These are phyloP conservation scores for Oegoconia quadripuncta DNA, from an alignment of 2,888 invertebrate genomes.

Conservation along the genomic window DNA sequence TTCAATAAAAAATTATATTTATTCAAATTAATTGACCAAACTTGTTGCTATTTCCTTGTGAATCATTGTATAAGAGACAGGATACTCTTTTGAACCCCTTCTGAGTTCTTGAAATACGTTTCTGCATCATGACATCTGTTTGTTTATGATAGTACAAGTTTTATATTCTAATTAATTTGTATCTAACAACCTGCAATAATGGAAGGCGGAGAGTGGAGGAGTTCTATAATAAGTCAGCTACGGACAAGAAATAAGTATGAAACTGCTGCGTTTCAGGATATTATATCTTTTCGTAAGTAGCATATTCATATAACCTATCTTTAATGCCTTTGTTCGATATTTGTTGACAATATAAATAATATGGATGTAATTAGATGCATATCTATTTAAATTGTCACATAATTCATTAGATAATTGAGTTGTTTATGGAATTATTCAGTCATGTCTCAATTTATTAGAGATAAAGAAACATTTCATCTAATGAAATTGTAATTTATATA, in stretches of 20 bases:
- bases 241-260: constrained; percentile 87
- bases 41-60: too few relatives aligned
- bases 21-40: too few relatives aligned
- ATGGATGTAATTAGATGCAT: neutral
- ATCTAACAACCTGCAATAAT: constrained; percentile 44
- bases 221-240: constrained; percentile 83
- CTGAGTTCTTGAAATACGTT: neutral
- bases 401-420: too few relatives aligned
- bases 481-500: too few relatives aligned
- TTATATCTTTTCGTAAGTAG: constrained; percentile 89
- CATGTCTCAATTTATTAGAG: too few relatives aligned
- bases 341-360: constrained; percentile 29
- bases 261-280: constrained; percentile 86
- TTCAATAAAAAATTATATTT: too few relatives aligned
- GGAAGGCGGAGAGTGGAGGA: constrained; percentile 82
- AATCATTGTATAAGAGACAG: too few relatives aligned
- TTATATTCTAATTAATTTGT: constrained; percentile 34
- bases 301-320: constrained; percentile 57
- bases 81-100: too few relatives aligned
- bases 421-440: too few relatives aligned
- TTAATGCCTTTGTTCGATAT: constrained; percentile 23
- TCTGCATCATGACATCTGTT: constrained; percentile 50
- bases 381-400: neutral
- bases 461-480: too few relatives aligned
- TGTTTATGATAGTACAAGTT: constrained; percentile 54